Conservation (phyloP, 1,140 invertebrate genomes). For the Oncopeltus fasciatus region DNA sequence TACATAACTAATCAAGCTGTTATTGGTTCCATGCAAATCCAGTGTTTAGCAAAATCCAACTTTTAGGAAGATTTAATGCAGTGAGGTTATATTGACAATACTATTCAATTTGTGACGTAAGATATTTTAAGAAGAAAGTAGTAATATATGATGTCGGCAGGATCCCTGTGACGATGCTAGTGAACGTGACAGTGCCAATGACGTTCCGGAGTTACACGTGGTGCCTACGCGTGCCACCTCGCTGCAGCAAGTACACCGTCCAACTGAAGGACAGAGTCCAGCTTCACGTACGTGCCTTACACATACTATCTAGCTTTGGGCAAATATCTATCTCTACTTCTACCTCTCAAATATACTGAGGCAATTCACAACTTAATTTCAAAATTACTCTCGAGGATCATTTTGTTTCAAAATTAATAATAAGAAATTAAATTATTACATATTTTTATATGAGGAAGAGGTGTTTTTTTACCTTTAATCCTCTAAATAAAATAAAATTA, state of each 20-base stretch:
- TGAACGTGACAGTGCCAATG: conserved; percentile 23
- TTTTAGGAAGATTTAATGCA: too few species aligned
- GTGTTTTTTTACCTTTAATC: too few species aligned
- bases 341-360: not conserved
- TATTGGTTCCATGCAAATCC: too few species aligned
- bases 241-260: conserved; percentile 24
- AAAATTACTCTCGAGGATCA: not conserved
- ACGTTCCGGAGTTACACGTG: conserved; percentile 24
- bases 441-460: too few species aligned
- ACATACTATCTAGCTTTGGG: not conserved
- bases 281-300: conserved; percentile 12
- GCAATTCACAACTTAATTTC: not conserved
- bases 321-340: not conserved
- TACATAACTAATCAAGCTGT: too few species aligned
- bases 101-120: too few species aligned
- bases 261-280: conserved; percentile 22
- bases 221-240: conserved; percentile 25
- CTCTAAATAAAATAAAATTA: too few species aligned
- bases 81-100: too few species aligned
- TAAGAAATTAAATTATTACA: too few species aligned
- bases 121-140: too few species aligned
- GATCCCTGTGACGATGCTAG: conserved; percentile 17
- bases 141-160: too few species aligned
- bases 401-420: not conserved
- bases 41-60: too few species aligned